Conservation (phyloP, 2,797 vertebrate species). For the Chloroceryle inda region DNA sequence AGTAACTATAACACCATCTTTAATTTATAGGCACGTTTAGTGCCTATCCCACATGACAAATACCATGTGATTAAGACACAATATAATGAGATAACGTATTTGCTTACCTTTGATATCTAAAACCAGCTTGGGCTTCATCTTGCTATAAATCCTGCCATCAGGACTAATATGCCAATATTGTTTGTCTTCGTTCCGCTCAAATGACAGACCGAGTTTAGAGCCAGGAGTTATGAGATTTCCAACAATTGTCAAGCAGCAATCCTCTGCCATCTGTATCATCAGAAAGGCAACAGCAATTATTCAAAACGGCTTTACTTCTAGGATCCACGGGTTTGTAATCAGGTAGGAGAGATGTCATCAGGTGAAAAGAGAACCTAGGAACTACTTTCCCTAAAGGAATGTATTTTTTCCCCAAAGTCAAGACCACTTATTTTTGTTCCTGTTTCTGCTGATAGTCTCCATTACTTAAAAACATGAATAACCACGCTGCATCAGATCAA, state of each 20-base stretch:
- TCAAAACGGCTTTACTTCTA: not conserved
- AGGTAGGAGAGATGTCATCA: not conserved
- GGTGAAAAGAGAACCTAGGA: not conserved
- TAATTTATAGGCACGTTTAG: slow-evolving; percentile 52
- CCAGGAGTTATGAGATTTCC: slow-evolving; percentile 91
- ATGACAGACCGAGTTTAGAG: slow-evolving; percentile 87
- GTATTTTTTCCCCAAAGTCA: not conserved
- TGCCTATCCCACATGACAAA: slow-evolving; percentile 24
- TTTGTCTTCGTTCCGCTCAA: slow-evolving; percentile 85
- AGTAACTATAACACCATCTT: slow-evolving; percentile 30
- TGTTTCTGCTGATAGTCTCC: not conserved
- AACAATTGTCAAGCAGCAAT: slow-evolving; percentile 89
- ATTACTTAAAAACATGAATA: not conserved
- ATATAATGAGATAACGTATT: slow-evolving; percentile 51
- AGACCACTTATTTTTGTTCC: not conserved
- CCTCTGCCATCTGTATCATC: slow-evolving; percentile 87
- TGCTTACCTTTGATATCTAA: slow-evolving; percentile 96
- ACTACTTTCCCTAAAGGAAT: not conserved
- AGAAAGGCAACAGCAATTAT: slow-evolving; percentile 8
- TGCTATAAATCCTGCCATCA: slow-evolving; percentile 89
- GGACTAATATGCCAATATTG: slow-evolving; percentile 91
- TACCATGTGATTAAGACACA: slow-evolving; percentile 43
- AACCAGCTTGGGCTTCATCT: slow-evolving; percentile 89
- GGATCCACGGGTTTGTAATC: not conserved
- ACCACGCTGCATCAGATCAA: not conserved